These are phyloP conservation scores for Rhinoderma darwinii DNA, from an alignment of 2,113 vertebrate genomes.

Conservation along the genomic window DNA sequence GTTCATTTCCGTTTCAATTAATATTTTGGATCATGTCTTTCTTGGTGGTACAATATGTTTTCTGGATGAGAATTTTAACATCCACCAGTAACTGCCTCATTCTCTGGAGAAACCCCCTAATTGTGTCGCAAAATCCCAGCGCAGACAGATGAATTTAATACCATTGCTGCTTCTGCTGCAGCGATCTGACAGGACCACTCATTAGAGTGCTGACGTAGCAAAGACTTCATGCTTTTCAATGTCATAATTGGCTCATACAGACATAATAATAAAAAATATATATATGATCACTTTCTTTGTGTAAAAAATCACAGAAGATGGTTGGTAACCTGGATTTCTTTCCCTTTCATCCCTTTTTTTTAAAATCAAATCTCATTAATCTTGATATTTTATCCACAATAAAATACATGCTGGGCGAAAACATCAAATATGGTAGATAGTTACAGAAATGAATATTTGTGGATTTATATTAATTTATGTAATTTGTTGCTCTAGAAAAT, in stretches of 20 bases:
- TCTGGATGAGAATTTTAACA: background rate
- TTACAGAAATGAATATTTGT: background rate
- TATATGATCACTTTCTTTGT: background rate
- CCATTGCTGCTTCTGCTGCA: slow-evolving; percentile 11
- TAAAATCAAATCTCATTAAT: background rate
- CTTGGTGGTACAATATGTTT: background rate
- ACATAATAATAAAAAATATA: too few relatives aligned
- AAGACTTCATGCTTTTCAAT: slow-evolving; percentile 25
- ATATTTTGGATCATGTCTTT: background rate
- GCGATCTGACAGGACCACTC: slow-evolving; percentile 10
- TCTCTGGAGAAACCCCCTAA: slow-evolving; percentile 19
- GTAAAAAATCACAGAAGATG: slow-evolving; percentile 1
- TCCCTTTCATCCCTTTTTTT: background rate
- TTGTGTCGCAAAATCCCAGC: slow-evolving; percentile 20
- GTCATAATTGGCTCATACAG: slow-evolving; percentile 35
- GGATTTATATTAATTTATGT: background rate
- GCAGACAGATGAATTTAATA: slow-evolving; percentile 19
- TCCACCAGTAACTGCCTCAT: background rate
- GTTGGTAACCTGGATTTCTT: background rate
- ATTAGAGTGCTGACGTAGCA: slow-evolving; percentile 2
- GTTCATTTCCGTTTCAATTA: background rate
- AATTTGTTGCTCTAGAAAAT: background rate
- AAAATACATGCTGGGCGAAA: background rate
- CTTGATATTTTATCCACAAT: background rate
- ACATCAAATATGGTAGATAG: background rate